Evolutionary conservation across 1,140 invertebrate species (phyloP), one percentile per base, ranked within the genome.

Genomic region (Drosophila ficusphila): DNA sequence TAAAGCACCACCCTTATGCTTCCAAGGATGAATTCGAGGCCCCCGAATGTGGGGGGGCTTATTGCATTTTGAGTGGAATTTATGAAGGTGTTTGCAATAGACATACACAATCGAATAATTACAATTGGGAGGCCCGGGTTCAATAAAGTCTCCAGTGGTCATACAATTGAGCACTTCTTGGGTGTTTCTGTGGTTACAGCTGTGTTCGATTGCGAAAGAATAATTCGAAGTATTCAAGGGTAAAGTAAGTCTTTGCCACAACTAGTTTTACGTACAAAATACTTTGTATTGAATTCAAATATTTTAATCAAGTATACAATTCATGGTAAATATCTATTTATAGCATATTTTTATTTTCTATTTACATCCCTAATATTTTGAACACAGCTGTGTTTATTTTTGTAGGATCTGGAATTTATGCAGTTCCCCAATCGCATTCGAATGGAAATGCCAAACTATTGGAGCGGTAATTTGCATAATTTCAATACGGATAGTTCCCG

Each of bases 401-500:
- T 25, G n/a, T 27, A 4, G 19, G 5, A 1, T 2, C n/a, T 14
- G 8, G 1, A 46, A 46, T 27, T 46, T 46, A 46, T 46, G 42
- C 42, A 46, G 42, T 27, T 46, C 42, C 42, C 42, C 23, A 46
- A 61, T 61, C 56, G 56, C 19, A 52, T 42, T 25, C 9, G 2
- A 3, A 54, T 42, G 62, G 57, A 67, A 44, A 44, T 44, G 21
- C n/a, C 41, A 25, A 44, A 44, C 41, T 44, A 44, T 25, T 14
- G 41, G n/a, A 25, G 41, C 21, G n/a, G 41, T 44, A 44, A 79
- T 85, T 85, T 85, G 71, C 79, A 83, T 83, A 49, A 76, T 71
- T 85, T 68, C 79, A 71, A 76, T 85, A 68, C 79, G 76, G 75
- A 76, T 79, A 68, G 46, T 58, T 51, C 34, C 16, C 47, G 33